Evolutionary conservation across 53 echinoderm and acorn worm genomes (phyloP), one percentile per base, ranked within the genome.

Genomic region (Holothuria leucospilota): DNA sequence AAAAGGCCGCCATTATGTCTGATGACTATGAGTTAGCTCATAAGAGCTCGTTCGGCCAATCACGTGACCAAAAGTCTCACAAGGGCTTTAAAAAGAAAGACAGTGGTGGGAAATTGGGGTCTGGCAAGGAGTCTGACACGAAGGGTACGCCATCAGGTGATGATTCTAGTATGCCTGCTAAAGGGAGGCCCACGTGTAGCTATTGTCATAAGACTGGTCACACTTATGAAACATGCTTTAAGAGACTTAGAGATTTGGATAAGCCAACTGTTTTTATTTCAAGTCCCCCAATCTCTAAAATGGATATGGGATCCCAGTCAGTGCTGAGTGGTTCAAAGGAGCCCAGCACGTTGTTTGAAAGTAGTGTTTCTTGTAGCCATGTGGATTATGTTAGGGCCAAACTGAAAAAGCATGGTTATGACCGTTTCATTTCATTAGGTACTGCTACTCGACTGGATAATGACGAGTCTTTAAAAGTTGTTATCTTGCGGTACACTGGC

Each of bases 21-120:
- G 92, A 92, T 73, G 86, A 92, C 34, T 89, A 81, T 86, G 86
- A 85, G 40, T 74, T 89, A 53, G 66, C 80, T 53, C 92, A 92
- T 29, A 89, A 70, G 34, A 56, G 78, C 59, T 78, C 59, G 56
- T 78, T 78, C 52, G 78, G 59, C 13, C 77, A 82, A 26, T 39
- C 60, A 20, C 23, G 67, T 82, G 70, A 25, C 34, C 53, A n/a
- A 38, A 30, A 71, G 30, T 20, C 20, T 62, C 62, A 62, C 65
- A 69, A 79, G 23, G 8, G n/a, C 18, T 71, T 34, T 34, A 58
- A 59, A 62, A 86, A 39, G 40, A 63, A 85, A 71, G 26, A 59
- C 27, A 71, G 29, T 51, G n/a, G 64, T 59, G 62, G 89, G 62
- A 80, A 71, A 59, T 25, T 13, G 12, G 71, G 71, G 15, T 53